phyloP scores from a whole-genome alignment of 2,797 vertebrate genomes.

The Macroramphosus scolopax region DNA sequence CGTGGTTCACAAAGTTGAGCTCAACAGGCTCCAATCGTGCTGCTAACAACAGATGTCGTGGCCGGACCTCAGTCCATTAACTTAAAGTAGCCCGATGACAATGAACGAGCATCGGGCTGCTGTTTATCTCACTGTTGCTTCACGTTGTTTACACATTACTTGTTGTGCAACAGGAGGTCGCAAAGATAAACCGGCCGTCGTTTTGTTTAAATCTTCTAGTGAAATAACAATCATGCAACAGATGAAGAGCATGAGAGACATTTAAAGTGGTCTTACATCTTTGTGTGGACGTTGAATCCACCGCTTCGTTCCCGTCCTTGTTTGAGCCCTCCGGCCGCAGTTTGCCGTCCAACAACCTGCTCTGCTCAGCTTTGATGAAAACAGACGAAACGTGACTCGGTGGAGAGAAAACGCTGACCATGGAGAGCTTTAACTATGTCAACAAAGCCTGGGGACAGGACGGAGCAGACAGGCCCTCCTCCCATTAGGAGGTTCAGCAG shows the following conservation, averaged over 20 bases:
- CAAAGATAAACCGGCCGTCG: neutral
- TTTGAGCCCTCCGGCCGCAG: too few relatives aligned
- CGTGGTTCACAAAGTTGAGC: constrained; percentile 5
- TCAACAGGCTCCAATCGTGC: neutral
- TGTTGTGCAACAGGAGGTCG: constrained; percentile 4
- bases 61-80: too few relatives aligned
- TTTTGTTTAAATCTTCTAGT: too few relatives aligned
- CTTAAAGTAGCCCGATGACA: too few relatives aligned
- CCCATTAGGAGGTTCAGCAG: constrained; percentile 4
- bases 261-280: constrained; percentile 8
- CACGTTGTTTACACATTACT: too few relatives aligned
- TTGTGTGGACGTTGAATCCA: too few relatives aligned
- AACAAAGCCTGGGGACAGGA: constrained; percentile 29
- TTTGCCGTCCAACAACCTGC: neutral
- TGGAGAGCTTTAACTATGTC: constrained; percentile 6
- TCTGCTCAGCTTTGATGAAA: neutral
- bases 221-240: too few relatives aligned
- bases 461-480: constrained; percentile 23
- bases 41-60: neutral
- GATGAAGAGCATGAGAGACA: neutral
- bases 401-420: constrained; percentile 18
- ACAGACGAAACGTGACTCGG: constrained; percentile 3
- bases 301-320: too few relatives aligned
- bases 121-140: neutral
- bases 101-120: too few relatives aligned